Evolutionary conservation across 2,888 invertebrate species (phyloP).

Genomic region (Trichogramma dendrolimi): DNA sequence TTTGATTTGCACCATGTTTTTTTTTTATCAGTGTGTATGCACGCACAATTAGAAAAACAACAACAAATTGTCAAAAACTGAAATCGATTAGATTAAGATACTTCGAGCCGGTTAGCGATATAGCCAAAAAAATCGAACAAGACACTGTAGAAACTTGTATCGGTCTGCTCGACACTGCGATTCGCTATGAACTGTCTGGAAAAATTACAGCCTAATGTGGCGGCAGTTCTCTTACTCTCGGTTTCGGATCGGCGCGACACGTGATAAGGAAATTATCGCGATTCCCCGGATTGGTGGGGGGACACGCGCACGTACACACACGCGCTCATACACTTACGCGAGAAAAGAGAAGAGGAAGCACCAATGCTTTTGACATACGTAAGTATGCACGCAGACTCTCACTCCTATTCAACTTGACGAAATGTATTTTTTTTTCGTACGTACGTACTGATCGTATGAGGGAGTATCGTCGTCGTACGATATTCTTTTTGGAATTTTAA

Average conservation of each 20-base stretch:
- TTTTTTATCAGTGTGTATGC: neutral
- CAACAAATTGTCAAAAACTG: neutral
- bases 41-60: neutral
- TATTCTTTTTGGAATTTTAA: too few relatives aligned
- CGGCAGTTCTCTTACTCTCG: conserved; percentile 16
- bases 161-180: neutral
- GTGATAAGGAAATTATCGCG: conserved; percentile 40
- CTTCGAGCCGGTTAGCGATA: neutral
- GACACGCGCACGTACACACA: too few relatives aligned
- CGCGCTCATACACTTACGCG: neutral
- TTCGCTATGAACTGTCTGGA: neutral
- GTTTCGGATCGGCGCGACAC: conserved; percentile 36
- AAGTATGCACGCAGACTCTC: neutral
- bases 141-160: neutral
- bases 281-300: neutral
- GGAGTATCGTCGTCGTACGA: too few relatives aligned
- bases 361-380: neutral
- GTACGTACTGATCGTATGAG: too few relatives aligned
- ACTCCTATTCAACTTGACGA: too few relatives aligned
- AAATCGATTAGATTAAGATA: neutral
- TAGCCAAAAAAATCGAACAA: neutral
- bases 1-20: conserved; percentile 44
- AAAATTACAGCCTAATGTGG: neutral
- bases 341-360: conserved; percentile 1
- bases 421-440: too few relatives aligned